Base-by-base conservation (phyloP, 53 echinoderm and acorn worm species). In the Antedon mediterranea region DNA sequence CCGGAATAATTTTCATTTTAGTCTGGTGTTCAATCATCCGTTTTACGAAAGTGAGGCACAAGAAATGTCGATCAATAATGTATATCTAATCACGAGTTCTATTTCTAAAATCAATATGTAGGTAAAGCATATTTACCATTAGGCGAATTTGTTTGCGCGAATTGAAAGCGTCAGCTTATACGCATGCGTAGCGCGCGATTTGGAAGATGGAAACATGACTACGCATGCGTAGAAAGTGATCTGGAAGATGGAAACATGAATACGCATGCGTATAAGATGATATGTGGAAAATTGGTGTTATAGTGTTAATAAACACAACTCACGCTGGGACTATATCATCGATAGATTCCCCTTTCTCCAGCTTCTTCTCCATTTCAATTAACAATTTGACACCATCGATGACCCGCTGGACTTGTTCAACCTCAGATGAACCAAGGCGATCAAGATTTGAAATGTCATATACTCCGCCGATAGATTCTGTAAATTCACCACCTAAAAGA, bases 361-460 rank as follows among this genome's bases (percentile, higher is more conserved):
- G 83, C 32, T 78, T 76, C 79, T 95, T 89, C 82, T 95, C 97
- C 89, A 95, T 89, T 31, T 95, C 78, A 73, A 81, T 78, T 75
- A 95, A 84, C 28, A 79, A 71, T 43, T 82, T 84, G 78, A 95
- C 88, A 0, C 97, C 97, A 13, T 85, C 85, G 82, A 95, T 92
- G 74, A 95, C 91, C 42, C 87, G 76, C 80, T 95, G 89, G 81
- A 95, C 97, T 78, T 91, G 97, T 31, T 92, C 86, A 31, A 95
- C 97, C 79, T 95, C 97, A 6, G 97, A 89, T 33, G 81, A 79
- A 44, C 97, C 97, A 9, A 95, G 88, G 72, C 97, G 89, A 74
- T 95, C 92, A 32, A 84, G 77, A 82, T 95, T 95, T 73, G 97
- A 95, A 80, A 95, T 85, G 73, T 95, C 97, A 78, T 91, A 95